Conservation (phyloP, 2,797 vertebrate genomes). For the Epinephelus coioides region DNA sequence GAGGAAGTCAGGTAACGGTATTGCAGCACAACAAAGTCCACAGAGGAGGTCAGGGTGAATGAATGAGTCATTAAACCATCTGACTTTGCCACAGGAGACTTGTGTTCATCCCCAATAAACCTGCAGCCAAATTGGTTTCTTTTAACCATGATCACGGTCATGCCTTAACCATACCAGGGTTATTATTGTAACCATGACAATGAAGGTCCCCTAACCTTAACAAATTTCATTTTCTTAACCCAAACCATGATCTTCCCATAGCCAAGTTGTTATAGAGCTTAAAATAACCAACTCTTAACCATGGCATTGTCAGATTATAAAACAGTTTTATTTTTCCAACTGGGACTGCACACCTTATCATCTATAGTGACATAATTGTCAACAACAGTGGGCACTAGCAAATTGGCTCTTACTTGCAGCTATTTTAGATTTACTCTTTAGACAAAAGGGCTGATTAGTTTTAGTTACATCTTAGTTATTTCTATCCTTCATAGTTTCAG, state of each 20-base stretch:
- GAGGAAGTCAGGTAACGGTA: not conserved
- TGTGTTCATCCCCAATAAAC: not conserved
- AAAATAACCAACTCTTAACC: not conserved
- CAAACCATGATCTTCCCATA: not conserved
- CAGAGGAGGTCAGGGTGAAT: not conserved
- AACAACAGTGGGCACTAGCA: not conserved
- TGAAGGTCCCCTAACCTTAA: not conserved
- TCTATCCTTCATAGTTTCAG: too few relatives aligned
- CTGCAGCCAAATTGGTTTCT: not conserved
- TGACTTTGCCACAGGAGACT: too few relatives aligned
- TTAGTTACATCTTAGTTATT: too few relatives aligned
- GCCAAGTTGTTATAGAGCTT: not conserved
- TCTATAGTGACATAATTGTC: constrained; percentile 12
- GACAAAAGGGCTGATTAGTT: too few relatives aligned
- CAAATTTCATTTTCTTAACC: not conserved
- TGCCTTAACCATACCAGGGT: not conserved
- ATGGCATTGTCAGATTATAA: not conserved
- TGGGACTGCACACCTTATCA: not conserved
- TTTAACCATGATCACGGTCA: not conserved
- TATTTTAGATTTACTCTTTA: too few relatives aligned
- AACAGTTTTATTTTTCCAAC: not conserved
- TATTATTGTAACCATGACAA: not conserved
- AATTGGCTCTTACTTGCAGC: not conserved
- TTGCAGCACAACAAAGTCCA: not conserved
- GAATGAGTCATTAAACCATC: not conserved